Base-by-base conservation (phyloP, 2,888 invertebrate species). In the Drosophila peninsularis region DNA sequence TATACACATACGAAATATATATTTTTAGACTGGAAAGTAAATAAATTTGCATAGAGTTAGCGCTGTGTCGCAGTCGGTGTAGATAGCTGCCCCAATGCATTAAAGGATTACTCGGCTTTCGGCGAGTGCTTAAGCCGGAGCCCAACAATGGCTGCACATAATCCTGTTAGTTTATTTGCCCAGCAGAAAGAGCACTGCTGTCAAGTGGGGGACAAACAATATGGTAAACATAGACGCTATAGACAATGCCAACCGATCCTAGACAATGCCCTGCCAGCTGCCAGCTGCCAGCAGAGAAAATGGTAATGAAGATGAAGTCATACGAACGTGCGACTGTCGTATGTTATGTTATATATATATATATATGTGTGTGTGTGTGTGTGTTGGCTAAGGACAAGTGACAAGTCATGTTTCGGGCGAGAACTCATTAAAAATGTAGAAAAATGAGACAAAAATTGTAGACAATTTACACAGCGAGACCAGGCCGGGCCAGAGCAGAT, bases 121-220 rank as follows among this genome's bases (percentile, higher is more conserved):
- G 60, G 63, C 58, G 45, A 56, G 61, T 50, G 62, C 52, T 57
- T 61, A 57, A 63, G 76, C 57, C 69, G 32, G 47, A 56, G 80
- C 60, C 72, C 62, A 64, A 83, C 86, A 78, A 75, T 82, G 75
- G 70, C 41, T 61, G 58, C 63, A 74, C 77, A 78, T 85, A 88
- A 88, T 87, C 87, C 84, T 87, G 89, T 87, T 87, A 87, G 84
- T 82, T 82, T 81, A 72, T 78, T 75, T 84, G 62, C 82, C 53
- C 45, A 52, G 42, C 62, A 21, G 19, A 27, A 39, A 27, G 47
- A 62, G 71, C 78, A 52, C 62, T 60, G 47, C 78, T 83, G 87
- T 83, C 82, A 83, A 83, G 87, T 86, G 84, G 52, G 62, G 67
- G 41, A 64, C 58, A 70, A 61, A 78, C 71, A 78, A 75, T 78